phyloP scores from a whole-genome alignment of 2,797 vertebrate species.

The Acrossocheilus fasciatus region DNA sequence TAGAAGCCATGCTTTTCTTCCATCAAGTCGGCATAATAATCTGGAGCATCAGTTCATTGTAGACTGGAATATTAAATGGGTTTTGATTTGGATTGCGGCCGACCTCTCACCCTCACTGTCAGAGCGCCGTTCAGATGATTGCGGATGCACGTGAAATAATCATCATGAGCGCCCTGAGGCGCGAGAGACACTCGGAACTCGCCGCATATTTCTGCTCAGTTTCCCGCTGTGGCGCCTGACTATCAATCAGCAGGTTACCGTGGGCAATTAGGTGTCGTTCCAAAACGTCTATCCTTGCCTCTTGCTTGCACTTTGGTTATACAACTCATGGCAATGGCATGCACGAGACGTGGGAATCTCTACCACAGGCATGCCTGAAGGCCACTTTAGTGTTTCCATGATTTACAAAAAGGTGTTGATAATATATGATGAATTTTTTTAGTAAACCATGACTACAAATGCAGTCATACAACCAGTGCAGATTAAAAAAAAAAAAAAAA shows the following conservation, averaged over 20 bases:
- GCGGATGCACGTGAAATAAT: slow-evolving; percentile 41
- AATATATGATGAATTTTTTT: neutral
- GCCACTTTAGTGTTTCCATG: slow-evolving; percentile 29
- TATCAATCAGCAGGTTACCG: slow-evolving; percentile 50
- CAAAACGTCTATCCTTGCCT: slow-evolving; percentile 44
- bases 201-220: slow-evolving; percentile 35
- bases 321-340: slow-evolving; percentile 49
- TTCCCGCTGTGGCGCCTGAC: slow-evolving; percentile 30
- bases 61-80: slow-evolving; percentile 19
- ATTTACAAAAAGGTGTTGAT: slow-evolving; percentile 38
- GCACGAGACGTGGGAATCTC: slow-evolving; percentile 42
- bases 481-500: neutral
- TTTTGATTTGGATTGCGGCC: slow-evolving; percentile 25
- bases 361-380: slow-evolving; percentile 34
- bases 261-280: slow-evolving; percentile 51
- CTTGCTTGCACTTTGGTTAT: slow-evolving; percentile 30
- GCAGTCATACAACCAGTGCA: slow-evolving; percentile 6
- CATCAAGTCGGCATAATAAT: neutral
- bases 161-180: slow-evolving; percentile 28
- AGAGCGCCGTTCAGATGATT: slow-evolving; percentile 22
- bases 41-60: neutral
- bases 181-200: neutral
- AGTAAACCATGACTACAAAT: slow-evolving; percentile 10
- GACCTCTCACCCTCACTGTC: slow-evolving; percentile 25
- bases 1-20: neutral